A percentile compares a stretch with the other conserved stretches of the same genome.
These are phyloP conservation scores for Mythimna albipuncta DNA, from an alignment of 2,888 invertebrate genomes.

Conservation along the genomic window DNA sequence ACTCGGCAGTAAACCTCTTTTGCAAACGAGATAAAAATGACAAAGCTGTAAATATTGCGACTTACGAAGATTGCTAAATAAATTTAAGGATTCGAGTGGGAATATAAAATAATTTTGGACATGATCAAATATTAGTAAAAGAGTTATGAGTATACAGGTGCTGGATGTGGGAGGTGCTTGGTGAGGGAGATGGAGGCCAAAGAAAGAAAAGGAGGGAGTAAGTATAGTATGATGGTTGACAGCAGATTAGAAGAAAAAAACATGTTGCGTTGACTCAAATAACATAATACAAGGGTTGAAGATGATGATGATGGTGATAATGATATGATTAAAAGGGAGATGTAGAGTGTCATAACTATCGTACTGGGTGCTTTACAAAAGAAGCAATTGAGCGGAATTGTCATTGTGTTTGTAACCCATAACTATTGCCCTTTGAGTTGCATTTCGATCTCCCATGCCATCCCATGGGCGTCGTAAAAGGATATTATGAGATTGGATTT, in stretches of 20 bases:
- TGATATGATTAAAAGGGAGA: constrained; percentile 6
- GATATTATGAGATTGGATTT: constrained; percentile 31
- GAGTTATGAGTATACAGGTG: too few relatives aligned
- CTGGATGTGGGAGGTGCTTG: too few relatives aligned
- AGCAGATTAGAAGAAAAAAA: too few relatives aligned
- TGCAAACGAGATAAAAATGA: constrained; percentile 56
- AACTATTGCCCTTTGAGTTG: constrained; percentile 31
- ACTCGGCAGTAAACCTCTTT: constrained; percentile 63
- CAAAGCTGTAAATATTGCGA: constrained; percentile 52
- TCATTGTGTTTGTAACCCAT: constrained; percentile 39
- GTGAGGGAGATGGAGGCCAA: too few relatives aligned
- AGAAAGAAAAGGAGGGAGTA: too few relatives aligned
- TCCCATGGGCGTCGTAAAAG: constrained; percentile 45
- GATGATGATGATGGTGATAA: too few relatives aligned
- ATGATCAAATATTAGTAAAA: neutral
- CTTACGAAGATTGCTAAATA: constrained; percentile 34
- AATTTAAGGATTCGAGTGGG: constrained; percentile 26
- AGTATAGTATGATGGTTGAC: too few relatives aligned
- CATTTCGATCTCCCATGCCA: constrained; percentile 39
- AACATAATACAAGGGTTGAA: too few relatives aligned
- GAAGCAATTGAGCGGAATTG: constrained; percentile 57
- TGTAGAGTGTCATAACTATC: constrained; percentile 3
- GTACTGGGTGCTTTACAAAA: constrained; percentile 32
- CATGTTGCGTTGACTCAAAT: too few relatives aligned
- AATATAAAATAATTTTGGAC: constrained; percentile 30